Percentiles rank a stretch among this genome's conserved stretches.
These are phyloP conservation scores for Atherix ibis DNA, from an alignment of 2,888 invertebrate species.

Conservation along the genomic window DNA sequence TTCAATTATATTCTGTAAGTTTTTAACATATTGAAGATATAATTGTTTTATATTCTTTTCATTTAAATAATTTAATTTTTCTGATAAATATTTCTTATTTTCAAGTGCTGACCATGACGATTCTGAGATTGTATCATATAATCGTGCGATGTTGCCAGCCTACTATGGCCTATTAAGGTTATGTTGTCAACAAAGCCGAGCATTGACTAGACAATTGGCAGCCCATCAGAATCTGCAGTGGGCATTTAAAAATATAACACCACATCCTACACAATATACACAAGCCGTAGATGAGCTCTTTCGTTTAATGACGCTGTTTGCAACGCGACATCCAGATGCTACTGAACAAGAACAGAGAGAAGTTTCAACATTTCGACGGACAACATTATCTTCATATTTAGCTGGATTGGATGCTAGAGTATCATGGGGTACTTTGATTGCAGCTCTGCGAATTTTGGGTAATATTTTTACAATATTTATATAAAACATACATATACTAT, in stretches of 20 bases:
- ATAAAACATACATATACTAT: not conserved
- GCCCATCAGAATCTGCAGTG: slow-evolving; percentile 91
- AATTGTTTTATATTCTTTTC: slow-evolving; percentile 6
- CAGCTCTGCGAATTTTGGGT: slow-evolving; percentile 66
- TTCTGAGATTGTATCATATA: slow-evolving; percentile 86
- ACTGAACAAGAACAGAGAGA: slow-evolving; percentile 63
- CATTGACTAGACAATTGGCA: slow-evolving; percentile 73
- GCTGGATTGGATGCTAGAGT: slow-evolving; percentile 79
- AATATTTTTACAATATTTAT: slow-evolving; percentile 6
- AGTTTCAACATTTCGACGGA: slow-evolving; percentile 69
- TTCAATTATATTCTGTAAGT: slow-evolving; percentile 92
- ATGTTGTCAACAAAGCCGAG: slow-evolving; percentile 76
- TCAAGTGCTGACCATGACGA: slow-evolving; percentile 88
- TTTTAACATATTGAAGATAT: slow-evolving; percentile 2
- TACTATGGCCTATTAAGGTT: slow-evolving; percentile 78
- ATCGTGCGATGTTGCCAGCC: slow-evolving; percentile 84
- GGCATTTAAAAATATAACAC: slow-evolving; percentile 93
- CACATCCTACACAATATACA: slow-evolving; percentile 87
- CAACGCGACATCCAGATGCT: slow-evolving; percentile 64
- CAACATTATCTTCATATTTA: slow-evolving; percentile 75
- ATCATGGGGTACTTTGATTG: slow-evolving; percentile 87
- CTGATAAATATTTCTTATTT: too few relatives aligned
- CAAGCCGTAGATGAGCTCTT: slow-evolving; percentile 85
- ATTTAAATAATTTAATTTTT: too few relatives aligned
- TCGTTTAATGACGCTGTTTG: slow-evolving; percentile 77